Evolutionary conservation across 1,140 invertebrate genomes (phyloP).

Genomic region (Scaptomyza graminum): DNA sequence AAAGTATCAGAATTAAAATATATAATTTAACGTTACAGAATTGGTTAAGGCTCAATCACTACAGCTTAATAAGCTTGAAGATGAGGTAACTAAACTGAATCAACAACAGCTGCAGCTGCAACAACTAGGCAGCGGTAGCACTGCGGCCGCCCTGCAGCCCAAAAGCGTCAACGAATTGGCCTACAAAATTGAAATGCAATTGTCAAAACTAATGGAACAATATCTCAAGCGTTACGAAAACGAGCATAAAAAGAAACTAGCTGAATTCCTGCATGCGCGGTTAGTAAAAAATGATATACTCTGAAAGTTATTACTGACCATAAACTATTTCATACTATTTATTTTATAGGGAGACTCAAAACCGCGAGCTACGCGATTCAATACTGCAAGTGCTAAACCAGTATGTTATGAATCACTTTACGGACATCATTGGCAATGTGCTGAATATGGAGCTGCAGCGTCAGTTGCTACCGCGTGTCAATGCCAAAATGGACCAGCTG

Average conservation of each 20-base stretch:
- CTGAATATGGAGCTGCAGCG: constrained; percentile 84
- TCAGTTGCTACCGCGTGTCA: constrained; percentile 85
- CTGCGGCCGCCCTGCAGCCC: constrained; percentile 34
- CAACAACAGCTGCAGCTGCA: constrained; percentile 35
- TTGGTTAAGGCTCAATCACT: constrained; percentile 67
- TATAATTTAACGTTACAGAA: constrained; percentile 37
- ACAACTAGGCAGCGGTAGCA: constrained; percentile 27
- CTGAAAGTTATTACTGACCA: no score
- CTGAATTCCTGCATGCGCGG: constrained; percentile 68
- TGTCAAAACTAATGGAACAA: constrained; percentile 80
- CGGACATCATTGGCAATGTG: constrained; percentile 84
- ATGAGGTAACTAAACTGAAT: constrained; percentile 64
- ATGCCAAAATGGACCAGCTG: constrained; percentile 87
- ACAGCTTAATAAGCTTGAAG: constrained; percentile 71
- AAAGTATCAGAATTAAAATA: neutral
- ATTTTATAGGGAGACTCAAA: constrained; percentile 64
- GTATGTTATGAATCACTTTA: constrained; percentile 83
- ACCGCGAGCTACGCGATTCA: constrained; percentile 84
- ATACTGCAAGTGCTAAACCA: constrained; percentile 83
- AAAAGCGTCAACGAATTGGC: constrained; percentile 72
- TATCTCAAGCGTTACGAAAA: constrained; percentile 83
- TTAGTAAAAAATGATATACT: constrained; percentile 19
- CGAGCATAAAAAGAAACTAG: constrained; percentile 80
- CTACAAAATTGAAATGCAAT: constrained; percentile 80
- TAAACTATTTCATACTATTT: no score